Evolutionary conservation across 2,797 vertebrate species (phyloP), one percentile per base, ranked within the genome.

Genomic region (Halcyon leucocephala): DNA sequence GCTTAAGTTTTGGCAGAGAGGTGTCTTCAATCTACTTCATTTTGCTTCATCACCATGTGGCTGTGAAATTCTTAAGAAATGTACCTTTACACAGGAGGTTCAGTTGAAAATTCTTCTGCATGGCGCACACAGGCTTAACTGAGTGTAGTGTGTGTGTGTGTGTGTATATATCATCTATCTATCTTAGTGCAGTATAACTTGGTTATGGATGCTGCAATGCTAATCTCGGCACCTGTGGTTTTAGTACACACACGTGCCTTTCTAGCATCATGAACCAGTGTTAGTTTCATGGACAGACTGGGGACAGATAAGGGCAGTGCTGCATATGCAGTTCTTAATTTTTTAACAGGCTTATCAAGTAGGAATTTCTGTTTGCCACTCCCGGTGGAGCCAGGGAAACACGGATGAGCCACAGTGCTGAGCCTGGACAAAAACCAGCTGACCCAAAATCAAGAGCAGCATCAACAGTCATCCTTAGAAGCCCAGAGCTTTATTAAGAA

Each of bases 391-490:
- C 41, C 77, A 29, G 52, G 71, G 55, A 79, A 93, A 74, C 66
- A 18, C 19, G 64, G 57, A 65, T 86, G 77, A 95, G 35, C 79
- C 33, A 58, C 22, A 73, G 17, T 89, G 86, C 90, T 95, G 90
- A 97, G 65, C 39, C 70, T 51, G 54, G 78, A 54, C 22, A 92
- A 94, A 96, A 95, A 76, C 20, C n/a, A 84, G 31, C 73, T 86
- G 76, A 72, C 73, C 83, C 65, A 71, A 86, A 86, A 84, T 57
- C 55, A 49, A 64, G n/a, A 92, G 41, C 48, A 76, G 60, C 55
- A 76, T 80, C 70, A 76, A 64, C 61, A 85, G 48, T 62, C 57
- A 54, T 21, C 52, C 21, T 55, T 66, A 22, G 42, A 60, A 86
- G 37, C 49, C 49, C 19, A 70, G 44, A 73, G 66, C 44, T 91